Percentiles rank a stretch among this genome's conserved stretches.
Evolutionary conservation across 1,140 invertebrate species (phyloP).

Genomic region (Drosophila saltans): DNA sequence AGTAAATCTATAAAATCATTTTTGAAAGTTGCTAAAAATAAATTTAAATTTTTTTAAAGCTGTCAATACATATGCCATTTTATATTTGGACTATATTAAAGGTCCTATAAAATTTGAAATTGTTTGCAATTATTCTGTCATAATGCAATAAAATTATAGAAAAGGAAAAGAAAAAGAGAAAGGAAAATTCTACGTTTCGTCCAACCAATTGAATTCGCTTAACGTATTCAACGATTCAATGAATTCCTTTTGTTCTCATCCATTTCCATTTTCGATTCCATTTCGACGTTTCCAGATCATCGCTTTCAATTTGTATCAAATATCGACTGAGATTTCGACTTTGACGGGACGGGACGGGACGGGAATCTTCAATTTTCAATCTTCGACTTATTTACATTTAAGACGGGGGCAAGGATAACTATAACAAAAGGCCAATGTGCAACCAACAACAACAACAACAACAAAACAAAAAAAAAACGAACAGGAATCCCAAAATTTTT

Average conservation of each 20-base stretch:
- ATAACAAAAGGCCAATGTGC: neutral
- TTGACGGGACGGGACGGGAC: conserved; percentile 35
- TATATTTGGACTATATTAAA: too few relatives aligned
- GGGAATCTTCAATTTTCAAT: conserved; percentile 10
- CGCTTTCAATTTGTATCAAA: conserved; percentile 79
- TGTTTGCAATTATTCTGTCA: too few relatives aligned
- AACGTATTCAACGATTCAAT: conserved; percentile 7
- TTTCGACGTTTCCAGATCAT: conserved; percentile 77
- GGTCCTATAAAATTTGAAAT: too few relatives aligned
- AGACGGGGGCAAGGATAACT: conserved; percentile 12
- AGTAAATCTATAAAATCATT: too few relatives aligned
- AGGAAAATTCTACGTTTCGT: too few relatives aligned
- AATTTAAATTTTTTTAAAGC: too few relatives aligned
- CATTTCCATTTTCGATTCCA: conserved; percentile 9
- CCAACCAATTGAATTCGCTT: conserved; percentile 11
- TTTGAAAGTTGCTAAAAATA: too few relatives aligned
- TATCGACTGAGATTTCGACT: conserved; percentile 64
- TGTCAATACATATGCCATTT: too few relatives aligned
- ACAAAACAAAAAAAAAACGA: neutral
- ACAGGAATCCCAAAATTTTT: conserved; percentile 4
- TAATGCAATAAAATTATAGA: neutral
- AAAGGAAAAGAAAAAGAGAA: neutral
- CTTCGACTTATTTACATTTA: conserved; percentile 10
- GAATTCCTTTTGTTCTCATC: conserved; percentile 9
- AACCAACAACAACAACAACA: neutral